A percentile compares a stretch with the other conserved stretches of the same genome.
phyloP scores from a whole-genome alignment of 2,888 invertebrate species.

The Glyphotaelius pellucidus region DNA sequence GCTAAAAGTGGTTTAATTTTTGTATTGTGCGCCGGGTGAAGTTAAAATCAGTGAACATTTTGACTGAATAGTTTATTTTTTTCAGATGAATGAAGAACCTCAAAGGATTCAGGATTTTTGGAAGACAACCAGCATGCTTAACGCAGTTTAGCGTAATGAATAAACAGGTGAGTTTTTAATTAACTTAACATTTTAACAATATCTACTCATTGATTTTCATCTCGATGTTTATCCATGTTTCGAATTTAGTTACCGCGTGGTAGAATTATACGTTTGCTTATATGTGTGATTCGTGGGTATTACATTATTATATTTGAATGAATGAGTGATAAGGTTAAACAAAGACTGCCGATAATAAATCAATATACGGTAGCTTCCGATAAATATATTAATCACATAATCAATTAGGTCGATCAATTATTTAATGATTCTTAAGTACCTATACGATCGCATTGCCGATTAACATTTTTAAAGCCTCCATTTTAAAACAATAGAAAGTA shows the following conservation, averaged over 20 bases:
- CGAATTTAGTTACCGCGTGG: too few relatives aligned
- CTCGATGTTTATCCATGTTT: too few relatives aligned
- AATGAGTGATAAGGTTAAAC: background rate
- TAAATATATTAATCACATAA: background rate
- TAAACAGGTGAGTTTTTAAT: slow-evolving; percentile 33
- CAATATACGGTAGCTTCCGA: background rate
- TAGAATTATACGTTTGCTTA: too few relatives aligned
- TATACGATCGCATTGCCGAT: background rate
- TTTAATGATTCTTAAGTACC: background rate
- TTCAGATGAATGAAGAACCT: slow-evolving; percentile 40
- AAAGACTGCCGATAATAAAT: background rate
- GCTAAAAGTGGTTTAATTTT: background rate
- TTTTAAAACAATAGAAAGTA: background rate
- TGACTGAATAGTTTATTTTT: slow-evolving; percentile 16
- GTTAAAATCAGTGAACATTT: background rate
- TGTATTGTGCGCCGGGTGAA: background rate
- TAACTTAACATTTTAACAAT: background rate
- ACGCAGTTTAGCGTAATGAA: slow-evolving; percentile 46
- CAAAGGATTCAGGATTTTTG: background rate
- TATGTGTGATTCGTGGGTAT: too few relatives aligned
- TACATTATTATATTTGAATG: background rate
- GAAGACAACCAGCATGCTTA: slow-evolving; percentile 4
- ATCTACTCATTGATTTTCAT: too few relatives aligned
- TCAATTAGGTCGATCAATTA: background rate
- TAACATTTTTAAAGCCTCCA: background rate